phyloP scores from a whole-genome alignment of 2,888 invertebrate species.

The Acleris sparsana region DNA sequence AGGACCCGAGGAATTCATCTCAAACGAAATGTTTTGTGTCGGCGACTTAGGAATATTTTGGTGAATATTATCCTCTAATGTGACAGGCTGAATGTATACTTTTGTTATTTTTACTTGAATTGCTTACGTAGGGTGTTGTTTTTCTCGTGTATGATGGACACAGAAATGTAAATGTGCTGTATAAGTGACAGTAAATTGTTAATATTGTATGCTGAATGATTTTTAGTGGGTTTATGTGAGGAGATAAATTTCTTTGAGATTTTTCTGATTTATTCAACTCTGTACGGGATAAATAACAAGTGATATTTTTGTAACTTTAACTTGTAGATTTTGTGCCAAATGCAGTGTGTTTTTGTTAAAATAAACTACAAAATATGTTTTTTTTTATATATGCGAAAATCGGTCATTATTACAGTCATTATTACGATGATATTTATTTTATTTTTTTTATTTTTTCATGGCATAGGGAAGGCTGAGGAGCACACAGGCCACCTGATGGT shows the following conservation, averaged over 20 bases:
- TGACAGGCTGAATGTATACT: slow-evolving; percentile 71
- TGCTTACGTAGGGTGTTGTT: slow-evolving; percentile 40
- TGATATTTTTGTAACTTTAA: too few relatives aligned
- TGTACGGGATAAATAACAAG: too few relatives aligned
- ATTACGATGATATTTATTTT: too few relatives aligned
- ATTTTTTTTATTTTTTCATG: too few relatives aligned
- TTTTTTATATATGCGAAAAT: too few relatives aligned
- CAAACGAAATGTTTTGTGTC: slow-evolving; percentile 55
- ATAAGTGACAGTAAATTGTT: slow-evolving; percentile 10
- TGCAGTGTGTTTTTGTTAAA: too few relatives aligned
- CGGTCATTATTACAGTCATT: too few relatives aligned
- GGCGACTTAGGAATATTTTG: slow-evolving; percentile 66
- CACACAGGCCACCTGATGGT: too few relatives aligned
- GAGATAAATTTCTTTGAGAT: background rate
- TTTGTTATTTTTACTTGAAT: slow-evolving; percentile 46
- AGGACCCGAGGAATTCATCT: slow-evolving; percentile 47
- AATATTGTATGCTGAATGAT: slow-evolving; percentile 2
- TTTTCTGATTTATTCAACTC: too few relatives aligned
- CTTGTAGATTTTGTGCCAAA: too few relatives aligned
- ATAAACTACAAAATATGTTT: too few relatives aligned
- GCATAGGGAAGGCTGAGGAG: too few relatives aligned
- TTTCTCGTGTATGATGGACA: slow-evolving; percentile 35
- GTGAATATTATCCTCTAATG: slow-evolving; percentile 70
- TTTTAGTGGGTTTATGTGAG: background rate
- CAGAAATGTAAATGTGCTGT: slow-evolving; percentile 4